Conservation (phyloP, 2,888 invertebrate species). For the Plutella xylostella region DNA sequence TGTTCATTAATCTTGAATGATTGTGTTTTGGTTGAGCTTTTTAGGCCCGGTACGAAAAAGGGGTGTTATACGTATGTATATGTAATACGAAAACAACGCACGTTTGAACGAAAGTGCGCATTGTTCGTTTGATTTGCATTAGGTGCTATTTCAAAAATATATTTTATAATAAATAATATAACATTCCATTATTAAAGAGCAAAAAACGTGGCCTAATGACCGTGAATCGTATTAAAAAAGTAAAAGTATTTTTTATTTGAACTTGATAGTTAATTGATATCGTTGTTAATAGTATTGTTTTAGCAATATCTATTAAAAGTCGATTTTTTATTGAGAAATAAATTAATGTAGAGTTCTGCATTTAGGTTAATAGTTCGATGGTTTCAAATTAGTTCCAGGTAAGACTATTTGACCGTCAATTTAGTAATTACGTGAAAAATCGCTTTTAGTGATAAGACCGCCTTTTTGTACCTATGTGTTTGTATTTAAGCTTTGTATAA, state of each 20-base stretch:
- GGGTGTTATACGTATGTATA: not conserved
- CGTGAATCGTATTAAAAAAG: too few relatives aligned
- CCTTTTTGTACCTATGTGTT: too few relatives aligned
- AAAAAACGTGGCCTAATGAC: not conserved
- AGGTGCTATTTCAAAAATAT: too few relatives aligned
- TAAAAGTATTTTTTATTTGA: too few relatives aligned
- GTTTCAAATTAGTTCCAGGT: too few relatives aligned
- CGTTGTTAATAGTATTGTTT: not conserved
- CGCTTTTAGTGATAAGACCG: too few relatives aligned
- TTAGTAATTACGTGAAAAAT: too few relatives aligned
- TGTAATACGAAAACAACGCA: too few relatives aligned
- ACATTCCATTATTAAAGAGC: not conserved
- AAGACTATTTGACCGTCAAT: too few relatives aligned
- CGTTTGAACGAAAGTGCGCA: too few relatives aligned
- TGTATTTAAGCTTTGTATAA: not conserved
- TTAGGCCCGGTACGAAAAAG: not conserved
- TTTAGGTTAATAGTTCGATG: conserved; percentile 1
- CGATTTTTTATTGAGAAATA: not conserved
- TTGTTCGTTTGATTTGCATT: too few relatives aligned
- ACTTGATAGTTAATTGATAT: conserved; percentile 1
- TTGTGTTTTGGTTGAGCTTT: conserved; percentile 17
- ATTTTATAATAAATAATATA: too few relatives aligned
- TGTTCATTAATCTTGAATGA: conserved; percentile 27
- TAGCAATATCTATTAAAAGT: not conserved
- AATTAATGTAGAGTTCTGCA: not conserved